Base-by-base conservation (phyloP, 2,888 invertebrate genomes). In the Xylota sylvarum region DNA sequence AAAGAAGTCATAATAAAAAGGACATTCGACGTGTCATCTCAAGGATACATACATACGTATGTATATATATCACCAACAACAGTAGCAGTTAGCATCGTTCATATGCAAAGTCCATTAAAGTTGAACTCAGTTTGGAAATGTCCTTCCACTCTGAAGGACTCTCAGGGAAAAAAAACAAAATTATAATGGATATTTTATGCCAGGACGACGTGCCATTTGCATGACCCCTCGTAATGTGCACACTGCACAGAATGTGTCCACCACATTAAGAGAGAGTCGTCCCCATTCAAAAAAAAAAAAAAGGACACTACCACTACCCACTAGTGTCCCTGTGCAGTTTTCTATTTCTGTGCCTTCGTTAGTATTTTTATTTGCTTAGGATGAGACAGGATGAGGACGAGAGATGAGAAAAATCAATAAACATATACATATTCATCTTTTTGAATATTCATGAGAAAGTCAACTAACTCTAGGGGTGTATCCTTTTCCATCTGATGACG, bases 121-220 rank as follows among this genome's bases (percentile, higher is more conserved):
- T 90, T 64, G 77, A 48, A 76, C 80, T 89, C 5, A 30, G n/a
- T 37, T 67, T 70, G 17, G 62, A 27, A 35, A 74, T 56, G 69
- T 81, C 81, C 76, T 23, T 55, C 32, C 17, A n/a, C 30, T 32
- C n/a, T 9, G 72, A 32, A 27, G 6, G 12, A 12, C 5, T 37
- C 37, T 17, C 67, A 60, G 23, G 37, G 64, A 58, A 85, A 88
- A 83, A 88, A 86, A 87, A 87, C 88, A 88, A 90, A 90, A 89
- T 90, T 90, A 90, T 91, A 91, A 91, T 91, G 91, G 90, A 90
- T 89, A 90, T 91, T 91, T 91, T 91, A 91, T 91, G 90, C 90
- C 89, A 88, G 77, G 64, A 64, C 80, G 88, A 90, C 89, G 91
- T 91, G 90, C 89, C 90, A 90, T 91, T 91, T 90, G 90, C 91